Evolutionary conservation across 2,888 invertebrate genomes (phyloP).

Genomic region (Carterocephalus palaemon): DNA sequence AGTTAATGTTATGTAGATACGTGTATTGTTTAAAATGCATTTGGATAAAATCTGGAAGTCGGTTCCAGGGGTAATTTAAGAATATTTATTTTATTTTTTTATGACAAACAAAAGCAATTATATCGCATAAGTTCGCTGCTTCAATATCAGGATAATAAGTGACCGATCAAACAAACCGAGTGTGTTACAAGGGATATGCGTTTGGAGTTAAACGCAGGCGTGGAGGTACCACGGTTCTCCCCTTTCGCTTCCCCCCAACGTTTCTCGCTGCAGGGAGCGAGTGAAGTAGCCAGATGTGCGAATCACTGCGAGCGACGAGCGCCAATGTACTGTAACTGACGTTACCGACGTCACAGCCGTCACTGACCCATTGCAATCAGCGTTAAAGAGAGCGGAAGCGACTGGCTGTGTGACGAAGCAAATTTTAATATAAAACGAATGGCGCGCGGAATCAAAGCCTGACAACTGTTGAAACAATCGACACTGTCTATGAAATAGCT

Average conservation of each 20-base stretch:
- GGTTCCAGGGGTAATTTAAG: too few species aligned
- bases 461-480: constrained; percentile 30
- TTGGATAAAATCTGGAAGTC: too few species aligned
- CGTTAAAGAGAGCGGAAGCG: constrained; percentile 40
- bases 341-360: constrained; percentile 22
- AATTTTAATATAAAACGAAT: constrained; percentile 50
- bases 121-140: constrained; percentile 40
- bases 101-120: constrained; percentile 27
- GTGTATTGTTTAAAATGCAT: too few species aligned
- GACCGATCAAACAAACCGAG: constrained; percentile 63
- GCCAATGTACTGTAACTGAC: constrained; percentile 30
- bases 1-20: too few species aligned
- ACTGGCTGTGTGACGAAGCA: constrained; percentile 43
- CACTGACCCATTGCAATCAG: constrained; percentile 45
- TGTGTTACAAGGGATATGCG: constrained; percentile 60
- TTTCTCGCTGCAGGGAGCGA: constrained; percentile 52
- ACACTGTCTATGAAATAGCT: constrained; percentile 16
- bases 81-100: too few species aligned
- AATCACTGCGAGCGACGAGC: constrained; percentile 40
- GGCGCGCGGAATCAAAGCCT: constrained; percentile 40
- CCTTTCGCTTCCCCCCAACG: constrained; percentile 50
- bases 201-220: constrained; percentile 57
- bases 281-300: constrained; percentile 30
- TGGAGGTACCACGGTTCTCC: constrained; percentile 48
- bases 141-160: constrained; percentile 62